A percentile compares a stretch with the other conserved stretches of the same genome.
phyloP scores from a whole-genome alignment of 2,888 invertebrate species.

The Agrilus biguttatus region DNA sequence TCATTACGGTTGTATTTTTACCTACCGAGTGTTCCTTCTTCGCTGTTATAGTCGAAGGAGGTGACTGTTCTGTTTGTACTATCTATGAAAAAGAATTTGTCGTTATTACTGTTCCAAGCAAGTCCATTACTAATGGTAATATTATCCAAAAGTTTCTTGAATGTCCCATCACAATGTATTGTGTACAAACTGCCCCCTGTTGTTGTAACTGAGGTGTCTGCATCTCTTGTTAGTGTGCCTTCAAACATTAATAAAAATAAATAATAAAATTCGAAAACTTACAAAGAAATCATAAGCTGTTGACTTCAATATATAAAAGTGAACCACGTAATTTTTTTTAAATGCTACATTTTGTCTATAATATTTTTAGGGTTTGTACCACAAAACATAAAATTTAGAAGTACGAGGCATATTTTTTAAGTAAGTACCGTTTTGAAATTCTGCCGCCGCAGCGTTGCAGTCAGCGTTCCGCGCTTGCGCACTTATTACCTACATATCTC shows the following conservation, averaged over 20 bases:
- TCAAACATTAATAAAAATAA: not conserved
- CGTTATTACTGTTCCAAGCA: constrained; percentile 52
- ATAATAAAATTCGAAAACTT: not conserved
- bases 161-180: constrained; percentile 5
- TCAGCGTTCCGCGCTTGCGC: too few relatives aligned
- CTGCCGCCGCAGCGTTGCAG: too few relatives aligned
- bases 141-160: constrained; percentile 12
- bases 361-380: too few relatives aligned
- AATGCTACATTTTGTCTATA: too few relatives aligned
- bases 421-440: too few relatives aligned
- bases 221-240: constrained; percentile 14
- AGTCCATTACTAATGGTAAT: constrained; percentile 60
- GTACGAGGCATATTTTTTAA: too few relatives aligned
- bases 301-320: too few relatives aligned
- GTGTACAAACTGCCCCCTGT: constrained; percentile 13
- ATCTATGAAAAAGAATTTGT: constrained; percentile 61
- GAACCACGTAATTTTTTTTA: too few relatives aligned
- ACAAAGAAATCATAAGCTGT: not conserved
- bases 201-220: constrained; percentile 10
- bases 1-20: too few relatives aligned
- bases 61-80: constrained; percentile 45
- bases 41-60: constrained; percentile 49
- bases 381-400: too few relatives aligned
- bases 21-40: constrained; percentile 30
- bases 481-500: too few relatives aligned